Percentiles rank a stretch among this genome's conserved stretches.
Evolutionary conservation across 2,797 vertebrate genomes (phyloP).

Genomic region (Tympanoctomys barrerae): DNA sequence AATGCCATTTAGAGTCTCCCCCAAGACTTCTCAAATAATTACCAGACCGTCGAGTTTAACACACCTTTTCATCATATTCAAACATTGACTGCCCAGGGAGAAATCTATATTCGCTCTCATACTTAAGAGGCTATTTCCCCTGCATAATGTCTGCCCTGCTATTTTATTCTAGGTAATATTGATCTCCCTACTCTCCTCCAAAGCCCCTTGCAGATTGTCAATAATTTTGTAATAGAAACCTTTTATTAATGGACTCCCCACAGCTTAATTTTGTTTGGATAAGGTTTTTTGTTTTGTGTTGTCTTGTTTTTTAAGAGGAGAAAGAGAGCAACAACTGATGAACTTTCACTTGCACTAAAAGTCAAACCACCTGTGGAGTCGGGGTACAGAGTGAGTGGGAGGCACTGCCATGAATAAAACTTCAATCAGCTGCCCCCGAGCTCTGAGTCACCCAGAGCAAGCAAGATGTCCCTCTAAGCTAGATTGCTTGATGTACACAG

Average conservation of each 20-base stretch:
- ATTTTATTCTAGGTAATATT: slow-evolving; percentile 88
- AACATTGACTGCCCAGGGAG: slow-evolving; percentile 63
- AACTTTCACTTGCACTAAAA: slow-evolving; percentile 73
- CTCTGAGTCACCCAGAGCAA: slow-evolving; percentile 83
- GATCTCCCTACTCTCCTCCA: slow-evolving; percentile 86
- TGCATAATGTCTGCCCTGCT: slow-evolving; percentile 83
- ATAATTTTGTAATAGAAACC: slow-evolving; percentile 81
- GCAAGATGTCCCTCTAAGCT: slow-evolving; percentile 82
- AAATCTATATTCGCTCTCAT: slow-evolving; percentile 87
- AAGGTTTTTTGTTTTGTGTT: slow-evolving; percentile 51
- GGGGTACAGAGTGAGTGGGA: slow-evolving; percentile 5
- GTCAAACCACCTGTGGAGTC: slow-evolving; percentile 67
- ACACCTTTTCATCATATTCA: slow-evolving; percentile 77
- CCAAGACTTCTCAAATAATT: slow-evolving; percentile 69
- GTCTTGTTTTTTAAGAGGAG: slow-evolving; percentile 30
- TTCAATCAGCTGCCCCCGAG: slow-evolving; percentile 77
- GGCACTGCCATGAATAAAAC: slow-evolving; percentile 83
- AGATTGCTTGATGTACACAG: slow-evolving; percentile 67
- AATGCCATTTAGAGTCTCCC: slow-evolving; percentile 64
- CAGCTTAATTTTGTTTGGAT: slow-evolving; percentile 86
- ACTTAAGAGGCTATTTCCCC: slow-evolving; percentile 84
- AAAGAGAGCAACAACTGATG: slow-evolving; percentile 67
- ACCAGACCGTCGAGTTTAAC: not conserved
- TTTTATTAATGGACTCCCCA: slow-evolving; percentile 88
- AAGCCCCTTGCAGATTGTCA: slow-evolving; percentile 84